Evolutionary conservation across 1,140 invertebrate species (phyloP).

Genomic region (Anastatus disparis): DNA sequence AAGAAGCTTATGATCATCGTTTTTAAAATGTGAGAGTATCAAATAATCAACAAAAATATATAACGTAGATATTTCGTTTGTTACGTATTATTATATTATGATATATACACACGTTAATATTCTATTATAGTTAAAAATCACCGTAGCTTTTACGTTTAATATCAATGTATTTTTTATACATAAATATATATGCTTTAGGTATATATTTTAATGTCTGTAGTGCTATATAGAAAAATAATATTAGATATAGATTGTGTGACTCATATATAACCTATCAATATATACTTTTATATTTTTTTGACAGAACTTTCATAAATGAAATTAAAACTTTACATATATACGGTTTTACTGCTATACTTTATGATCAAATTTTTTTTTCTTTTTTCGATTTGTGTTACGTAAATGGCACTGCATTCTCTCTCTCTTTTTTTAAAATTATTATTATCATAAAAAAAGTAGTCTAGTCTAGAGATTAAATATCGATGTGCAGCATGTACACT

Average conservation of each 20-base stretch:
- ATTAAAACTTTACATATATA: too few relatives aligned
- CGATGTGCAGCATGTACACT: constrained; percentile 5
- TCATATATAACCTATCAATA: not conserved
- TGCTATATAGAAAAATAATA: constrained; percentile 8
- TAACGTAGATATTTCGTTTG: constrained; percentile 23
- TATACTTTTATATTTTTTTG: too few relatives aligned
- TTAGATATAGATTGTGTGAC: constrained; percentile 7
- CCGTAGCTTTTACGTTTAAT: constrained; percentile 13
- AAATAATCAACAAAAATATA: too few relatives aligned
- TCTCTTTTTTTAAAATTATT: too few relatives aligned
- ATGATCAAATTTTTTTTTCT: too few relatives aligned
- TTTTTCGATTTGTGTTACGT: too few relatives aligned
- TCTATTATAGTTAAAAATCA: constrained; percentile 26
- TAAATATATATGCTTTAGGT: constrained; percentile 19
- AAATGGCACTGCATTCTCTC: constrained; percentile 9
- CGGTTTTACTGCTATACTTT: too few relatives aligned
- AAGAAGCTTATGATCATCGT: constrained; percentile 3
- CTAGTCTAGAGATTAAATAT: not conserved
- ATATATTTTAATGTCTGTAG: constrained; percentile 22
- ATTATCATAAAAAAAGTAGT: too few relatives aligned
- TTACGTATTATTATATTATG: too few relatives aligned
- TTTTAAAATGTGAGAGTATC: not conserved
- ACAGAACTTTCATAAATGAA: too few relatives aligned
- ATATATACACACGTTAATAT: not conserved
- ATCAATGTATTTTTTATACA: constrained; percentile 23